A percentile compares a stretch with the other conserved stretches of the same genome.
Conservation (phyloP, 2,797 vertebrate genomes). For the Rallus crepitans region DNA sequence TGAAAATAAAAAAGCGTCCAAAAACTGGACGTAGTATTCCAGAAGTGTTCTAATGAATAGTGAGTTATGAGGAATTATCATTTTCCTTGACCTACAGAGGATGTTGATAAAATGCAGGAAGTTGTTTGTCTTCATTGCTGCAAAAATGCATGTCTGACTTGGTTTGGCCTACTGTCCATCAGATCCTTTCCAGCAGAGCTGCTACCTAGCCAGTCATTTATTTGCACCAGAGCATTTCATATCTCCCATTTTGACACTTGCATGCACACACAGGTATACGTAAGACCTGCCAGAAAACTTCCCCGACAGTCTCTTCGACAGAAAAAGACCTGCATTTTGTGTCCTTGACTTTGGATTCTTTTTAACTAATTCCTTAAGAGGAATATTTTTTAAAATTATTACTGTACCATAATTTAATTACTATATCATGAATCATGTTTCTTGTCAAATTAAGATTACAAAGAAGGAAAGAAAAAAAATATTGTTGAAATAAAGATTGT, state of each 20-base stretch:
- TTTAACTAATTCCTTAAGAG: not conserved
- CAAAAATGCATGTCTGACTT: not conserved
- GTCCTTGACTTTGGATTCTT: not conserved
- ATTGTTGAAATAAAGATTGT: not conserved
- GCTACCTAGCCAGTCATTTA: not conserved
- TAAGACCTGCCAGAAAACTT: not conserved
- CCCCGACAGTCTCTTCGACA: not conserved
- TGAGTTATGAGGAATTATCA: not conserved
- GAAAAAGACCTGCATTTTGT: not conserved
- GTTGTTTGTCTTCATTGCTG: not conserved
- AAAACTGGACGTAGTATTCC: not conserved
- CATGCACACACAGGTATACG: not conserved
- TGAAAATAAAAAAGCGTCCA: not conserved
- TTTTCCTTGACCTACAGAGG: not conserved
- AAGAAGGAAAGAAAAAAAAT: not conserved
- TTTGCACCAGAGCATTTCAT: not conserved
- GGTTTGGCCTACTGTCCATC: not conserved
- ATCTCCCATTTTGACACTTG: not conserved
- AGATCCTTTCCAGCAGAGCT: not conserved
- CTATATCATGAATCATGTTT: not conserved
- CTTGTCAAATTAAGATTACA: not conserved
- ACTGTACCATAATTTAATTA: not conserved
- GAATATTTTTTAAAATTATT: not conserved
- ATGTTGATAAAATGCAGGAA: not conserved
- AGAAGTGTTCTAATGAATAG: not conserved